Conservation (phyloP, 2,888 invertebrate genomes). For the Netelia melanura region DNA sequence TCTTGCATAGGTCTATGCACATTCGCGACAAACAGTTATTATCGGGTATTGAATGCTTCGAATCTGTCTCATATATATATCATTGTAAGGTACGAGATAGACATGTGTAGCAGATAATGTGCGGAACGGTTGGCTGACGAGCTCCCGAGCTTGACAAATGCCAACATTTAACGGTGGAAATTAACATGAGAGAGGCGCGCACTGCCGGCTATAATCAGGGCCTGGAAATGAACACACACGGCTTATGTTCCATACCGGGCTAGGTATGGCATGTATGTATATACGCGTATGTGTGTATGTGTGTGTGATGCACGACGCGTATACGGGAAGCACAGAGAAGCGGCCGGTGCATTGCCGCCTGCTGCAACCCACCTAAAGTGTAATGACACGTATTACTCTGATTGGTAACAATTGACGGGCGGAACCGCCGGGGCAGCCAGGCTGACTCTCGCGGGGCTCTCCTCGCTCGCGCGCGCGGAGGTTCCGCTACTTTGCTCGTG, state of each 20-base stretch:
- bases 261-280: constrained; percentile 24
- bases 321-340: constrained; percentile 68
- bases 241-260: constrained; percentile 38
- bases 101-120: background rate
- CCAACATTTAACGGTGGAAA: constrained; percentile 69
- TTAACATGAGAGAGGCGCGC: constrained; percentile 59
- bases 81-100: background rate
- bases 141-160: constrained; percentile 62
- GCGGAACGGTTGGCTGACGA: constrained; percentile 14
- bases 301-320: constrained; percentile 45
- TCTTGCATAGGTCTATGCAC: constrained; percentile 20
- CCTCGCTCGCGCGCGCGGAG: constrained; percentile 73
- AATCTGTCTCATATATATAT: background rate
- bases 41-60: constrained; percentile 33
- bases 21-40: constrained; percentile 62
- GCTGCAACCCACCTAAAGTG: constrained; percentile 67
- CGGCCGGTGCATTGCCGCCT: constrained; percentile 72
- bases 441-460: constrained; percentile 58
- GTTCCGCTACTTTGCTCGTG: constrained; percentile 83
- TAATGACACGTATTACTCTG: constrained; percentile 83
- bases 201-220: constrained; percentile 58
- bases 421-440: constrained; percentile 73
- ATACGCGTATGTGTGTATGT: constrained; percentile 21
- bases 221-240: constrained; percentile 59
- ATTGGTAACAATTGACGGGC: constrained; percentile 84